A percentile compares a stretch with the other conserved stretches of the same genome.
Evolutionary conservation across 2,888 invertebrate genomes (phyloP).

Genomic region (Xanthorhoe designata): DNA sequence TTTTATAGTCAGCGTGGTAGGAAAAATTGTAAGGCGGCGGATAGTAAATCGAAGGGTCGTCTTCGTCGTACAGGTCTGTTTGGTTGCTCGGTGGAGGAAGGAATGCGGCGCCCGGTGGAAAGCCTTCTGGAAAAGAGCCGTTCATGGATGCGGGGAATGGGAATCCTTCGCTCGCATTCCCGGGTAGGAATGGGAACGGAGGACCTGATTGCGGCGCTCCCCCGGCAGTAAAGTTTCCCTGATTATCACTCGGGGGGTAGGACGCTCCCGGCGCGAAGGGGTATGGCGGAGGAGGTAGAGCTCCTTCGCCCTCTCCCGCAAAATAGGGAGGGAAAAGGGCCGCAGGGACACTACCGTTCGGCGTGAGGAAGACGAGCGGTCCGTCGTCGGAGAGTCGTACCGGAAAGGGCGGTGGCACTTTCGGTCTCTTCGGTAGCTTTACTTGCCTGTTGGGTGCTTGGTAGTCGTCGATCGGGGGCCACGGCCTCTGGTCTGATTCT

Average conservation of each 20-base stretch:
- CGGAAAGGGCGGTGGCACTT: slow-evolving; percentile 97
- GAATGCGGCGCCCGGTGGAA: slow-evolving; percentile 84
- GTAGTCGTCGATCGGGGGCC: slow-evolving; percentile 94
- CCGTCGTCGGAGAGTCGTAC: slow-evolving; percentile 94
- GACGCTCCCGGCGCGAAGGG: slow-evolving; percentile 85
- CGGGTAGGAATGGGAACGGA: slow-evolving; percentile 87
- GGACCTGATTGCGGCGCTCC: slow-evolving; percentile 87
- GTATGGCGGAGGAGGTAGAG: slow-evolving; percentile 84
- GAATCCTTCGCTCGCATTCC: slow-evolving; percentile 85
- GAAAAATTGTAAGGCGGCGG: slow-evolving; percentile 96
- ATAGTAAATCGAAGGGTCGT: slow-evolving; percentile 96
- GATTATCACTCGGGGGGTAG: slow-evolving; percentile 85
- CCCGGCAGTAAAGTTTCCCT: slow-evolving; percentile 88
- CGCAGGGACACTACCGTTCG: slow-evolving; percentile 91
- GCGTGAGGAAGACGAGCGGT: slow-evolving; percentile 94
- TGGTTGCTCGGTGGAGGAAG: slow-evolving; percentile 90
- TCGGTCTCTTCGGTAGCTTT: slow-evolving; percentile 92
- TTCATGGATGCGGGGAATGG: slow-evolving; percentile 85
- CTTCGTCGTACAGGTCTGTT: slow-evolving; percentile 93
- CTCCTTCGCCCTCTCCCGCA: slow-evolving; percentile 86
- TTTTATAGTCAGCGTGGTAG: slow-evolving; percentile 91
- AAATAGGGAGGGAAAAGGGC: slow-evolving; percentile 88
- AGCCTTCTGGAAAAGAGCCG: slow-evolving; percentile 85
- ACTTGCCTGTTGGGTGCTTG: slow-evolving; percentile 93
- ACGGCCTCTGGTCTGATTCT: slow-evolving; percentile 79